A percentile compares a stretch with the other conserved stretches of the same genome.
These are phyloP conservation scores for Ephialtes manifestator DNA, from an alignment of 2,888 invertebrate species.

Conservation along the genomic window DNA sequence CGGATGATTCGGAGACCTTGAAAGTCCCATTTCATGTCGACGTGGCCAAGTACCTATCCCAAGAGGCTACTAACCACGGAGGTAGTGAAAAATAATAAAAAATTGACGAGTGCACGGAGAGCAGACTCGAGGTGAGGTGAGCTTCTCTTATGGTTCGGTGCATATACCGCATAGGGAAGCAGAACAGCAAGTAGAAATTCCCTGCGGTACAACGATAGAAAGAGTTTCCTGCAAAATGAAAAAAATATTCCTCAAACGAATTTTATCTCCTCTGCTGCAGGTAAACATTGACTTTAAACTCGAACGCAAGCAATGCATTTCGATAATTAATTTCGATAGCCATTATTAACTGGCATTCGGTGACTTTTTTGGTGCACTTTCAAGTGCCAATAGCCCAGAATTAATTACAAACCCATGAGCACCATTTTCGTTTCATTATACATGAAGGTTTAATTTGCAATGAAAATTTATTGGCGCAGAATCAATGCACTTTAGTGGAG, in stretches of 20 bases:
- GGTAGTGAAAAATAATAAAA: conserved; percentile 45
- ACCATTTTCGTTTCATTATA: conserved; percentile 14
- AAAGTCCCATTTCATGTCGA: conserved; percentile 8
- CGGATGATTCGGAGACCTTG: conserved; percentile 12
- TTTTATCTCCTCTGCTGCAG: conserved; percentile 36
- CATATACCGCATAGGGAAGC: conserved; percentile 17
- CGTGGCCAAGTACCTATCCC: conserved; percentile 49
- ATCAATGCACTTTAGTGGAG: conserved; percentile 31
- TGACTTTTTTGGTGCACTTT: conserved; percentile 12
- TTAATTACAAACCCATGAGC: conserved; percentile 18
- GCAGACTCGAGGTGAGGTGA: conserved; percentile 43
- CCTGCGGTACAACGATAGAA: conserved; percentile 41
- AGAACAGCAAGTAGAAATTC: conserved; percentile 39
- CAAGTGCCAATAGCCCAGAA: neutral
- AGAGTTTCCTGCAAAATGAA: conserved; percentile 49
- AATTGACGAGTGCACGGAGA: conserved; percentile 52
- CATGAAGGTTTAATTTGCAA: conserved; percentile 12
- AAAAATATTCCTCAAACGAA: conserved; percentile 51
- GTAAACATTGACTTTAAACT: conserved; percentile 44
- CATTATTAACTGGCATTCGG: conserved; percentile 48
- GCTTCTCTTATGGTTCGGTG: conserved; percentile 25
- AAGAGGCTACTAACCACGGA: conserved; percentile 49
- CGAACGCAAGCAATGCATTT: conserved; percentile 19
- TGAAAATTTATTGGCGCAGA: conserved; percentile 46
- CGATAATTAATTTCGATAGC: conserved; percentile 23